Base-by-base conservation (phyloP, 2,113 vertebrate genomes). In the Etheostoma cragini region DNA sequence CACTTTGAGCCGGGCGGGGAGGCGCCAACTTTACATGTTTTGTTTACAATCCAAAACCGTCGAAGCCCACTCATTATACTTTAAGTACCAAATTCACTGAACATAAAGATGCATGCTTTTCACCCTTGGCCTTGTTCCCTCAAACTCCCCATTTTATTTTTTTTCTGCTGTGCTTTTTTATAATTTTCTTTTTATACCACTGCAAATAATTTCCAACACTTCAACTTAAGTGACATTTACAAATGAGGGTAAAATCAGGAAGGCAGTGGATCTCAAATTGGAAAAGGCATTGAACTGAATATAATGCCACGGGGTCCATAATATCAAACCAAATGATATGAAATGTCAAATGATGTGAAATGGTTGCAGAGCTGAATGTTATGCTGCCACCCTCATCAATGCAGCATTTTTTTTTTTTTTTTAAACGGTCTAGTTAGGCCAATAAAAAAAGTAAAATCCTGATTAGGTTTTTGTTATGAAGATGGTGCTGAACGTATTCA, bases 301-400 rank as follows among this genome's bases (percentile, higher is more conserved):
- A 93, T 92, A 92, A 93, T 89, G 91, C 91, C 92, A 90, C 89
- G 87, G 91, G 91, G 88, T 91, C 83, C 76, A 72, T 92, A 92
- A 94, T 93, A 94, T 93, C 91, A 90, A 88, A 92, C 90, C 88
- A 86, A 92, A 94, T 89, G 81, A 93, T 91, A 87, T 88, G 80
- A 94, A 94, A 95, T 93, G 93, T 93, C 92, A 94, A 88, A 92
- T 88, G 90, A 95, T 92, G 93, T 89, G 91, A 94, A 87, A 90
- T 87, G 86, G 83, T 90, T 78, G 81, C 81, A 64, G 66, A 80
- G 84, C 74, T 80, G 64, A 84, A 88, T 92, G 90, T 88, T 89
- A 90, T 90, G 84, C 81, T 77, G 78, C 71, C 67, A 62, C 76
- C 74, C 86, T 91, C 83, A 79, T 89, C 78, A 76, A 52, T 64